These are phyloP conservation scores for Hylaeus volcanicus DNA, from an alignment of 1,140 invertebrate species.

Conservation along the genomic window DNA sequence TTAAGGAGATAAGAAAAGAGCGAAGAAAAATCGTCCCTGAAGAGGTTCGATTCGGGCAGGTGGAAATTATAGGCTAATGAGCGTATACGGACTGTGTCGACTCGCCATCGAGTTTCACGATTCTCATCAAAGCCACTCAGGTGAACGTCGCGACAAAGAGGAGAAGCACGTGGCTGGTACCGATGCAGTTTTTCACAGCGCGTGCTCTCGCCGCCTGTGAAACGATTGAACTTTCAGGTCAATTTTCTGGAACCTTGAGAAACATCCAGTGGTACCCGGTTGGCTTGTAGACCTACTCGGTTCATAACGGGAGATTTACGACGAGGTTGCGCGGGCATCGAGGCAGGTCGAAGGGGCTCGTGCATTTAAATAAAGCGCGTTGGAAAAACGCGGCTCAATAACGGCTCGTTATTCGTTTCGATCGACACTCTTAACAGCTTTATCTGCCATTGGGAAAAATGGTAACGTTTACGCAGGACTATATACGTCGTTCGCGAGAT, in stretches of 20 bases:
- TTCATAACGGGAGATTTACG: constrained; percentile 36
- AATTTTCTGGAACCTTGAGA: neutral
- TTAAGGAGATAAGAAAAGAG: too few relatives aligned
- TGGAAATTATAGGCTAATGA: too few relatives aligned
- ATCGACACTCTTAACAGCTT: neutral
- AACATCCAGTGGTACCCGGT: neutral
- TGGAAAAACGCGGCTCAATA: neutral
- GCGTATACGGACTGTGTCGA: too few relatives aligned
- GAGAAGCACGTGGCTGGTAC: neutral
- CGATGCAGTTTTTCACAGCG: neutral
- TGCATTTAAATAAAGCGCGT: constrained; percentile 10
- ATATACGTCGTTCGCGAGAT: neutral
- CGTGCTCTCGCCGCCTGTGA: neutral
- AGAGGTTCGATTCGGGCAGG: too few relatives aligned
- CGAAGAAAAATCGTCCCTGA: too few relatives aligned
- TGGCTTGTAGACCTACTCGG: neutral
- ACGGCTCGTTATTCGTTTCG: constrained; percentile 16
- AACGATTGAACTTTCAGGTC: constrained; percentile 21
- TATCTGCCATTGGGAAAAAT: neutral
- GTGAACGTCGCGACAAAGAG: too few relatives aligned
- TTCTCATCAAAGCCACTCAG: too few relatives aligned
- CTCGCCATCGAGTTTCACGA: too few relatives aligned
- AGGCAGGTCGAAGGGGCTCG: neutral
- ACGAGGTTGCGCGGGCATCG: constrained; percentile 9
- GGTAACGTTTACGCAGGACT: neutral